Evolutionary conservation across 2,888 invertebrate genomes (phyloP), one percentile per base, ranked within the genome.

Genomic region (Ferdinandea cuprea): DNA sequence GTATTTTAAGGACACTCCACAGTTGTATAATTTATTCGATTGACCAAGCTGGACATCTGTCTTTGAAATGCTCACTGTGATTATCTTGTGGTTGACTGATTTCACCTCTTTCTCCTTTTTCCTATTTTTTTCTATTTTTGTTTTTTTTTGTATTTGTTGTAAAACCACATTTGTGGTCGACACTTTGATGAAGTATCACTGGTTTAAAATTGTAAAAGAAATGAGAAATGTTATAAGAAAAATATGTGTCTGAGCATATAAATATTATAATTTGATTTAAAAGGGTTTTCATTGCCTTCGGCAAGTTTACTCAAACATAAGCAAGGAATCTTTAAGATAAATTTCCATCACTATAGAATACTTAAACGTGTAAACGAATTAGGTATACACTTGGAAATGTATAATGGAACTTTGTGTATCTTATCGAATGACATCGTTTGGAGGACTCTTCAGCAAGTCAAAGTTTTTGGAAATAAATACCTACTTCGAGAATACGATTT

Each of bases 41-140:
- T 72, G 83, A 83, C 83, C 78, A 78, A 83, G 63, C 83, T 73
- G 83, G 78, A 78, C 83, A 73, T 78, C 72, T 83, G 78, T 83
- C 78, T 78, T 78, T 73, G 83, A 73, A 77, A 66, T 71, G 81
- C 54, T 81, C 77, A 66, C 81, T 66, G 71, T 81, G 81, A 81
- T 81, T 81, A 81, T 81, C 66, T 77, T 81, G 81, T 77, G 81
- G 81, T 81, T 81, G 81, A 81, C 77, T 77, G 77, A 71, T 81
- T 81, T 81, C 32, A 71, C 48, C 63, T 69, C 63, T 17, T 37
- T 69, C 63, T 17, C 30, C 63, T 66, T 65, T 40, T 54, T 63
- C 35, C 56, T 32, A 48, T n/a, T n/a, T n/a, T n/a, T n/a, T n/a
- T n/a, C n/a, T n/a, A n/a, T n/a, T n/a, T n/a, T n/a, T n/a, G n/a